Conservation (phyloP, 92 coral and sea anemone genomes). For the Phymanthus crucifer region DNA sequence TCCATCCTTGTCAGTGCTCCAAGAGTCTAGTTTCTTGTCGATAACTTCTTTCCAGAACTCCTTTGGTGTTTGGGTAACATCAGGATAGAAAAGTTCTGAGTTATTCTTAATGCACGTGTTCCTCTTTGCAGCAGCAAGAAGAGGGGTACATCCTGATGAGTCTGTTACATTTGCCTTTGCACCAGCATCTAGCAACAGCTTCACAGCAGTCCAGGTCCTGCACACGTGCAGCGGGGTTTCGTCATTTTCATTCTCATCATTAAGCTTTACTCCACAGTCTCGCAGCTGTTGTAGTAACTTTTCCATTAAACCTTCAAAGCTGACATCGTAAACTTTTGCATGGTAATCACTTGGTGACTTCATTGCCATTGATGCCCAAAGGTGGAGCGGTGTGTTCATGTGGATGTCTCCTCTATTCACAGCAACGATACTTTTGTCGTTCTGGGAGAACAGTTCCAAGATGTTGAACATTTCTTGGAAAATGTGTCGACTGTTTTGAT, state of each 20-base stretch:
- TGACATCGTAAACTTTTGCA: not conserved
- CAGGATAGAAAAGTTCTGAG: not conserved
- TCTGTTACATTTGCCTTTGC: no score
- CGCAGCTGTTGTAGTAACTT: not conserved
- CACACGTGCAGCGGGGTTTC: no score
- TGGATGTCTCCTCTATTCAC: not conserved
- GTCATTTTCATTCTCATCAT: not conserved
- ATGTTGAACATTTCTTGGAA: not conserved
- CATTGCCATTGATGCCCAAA: constrained; percentile 7
- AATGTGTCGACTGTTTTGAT: not conserved
- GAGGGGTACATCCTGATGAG: no score
- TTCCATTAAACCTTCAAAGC: not conserved
- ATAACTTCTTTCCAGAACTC: no score
- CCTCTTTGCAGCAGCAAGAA: no score
- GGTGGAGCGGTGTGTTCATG: not conserved
- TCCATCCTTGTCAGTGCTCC: no score
- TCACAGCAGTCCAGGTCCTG: no score
- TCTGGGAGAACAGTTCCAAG: not conserved
- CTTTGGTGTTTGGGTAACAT: no score
- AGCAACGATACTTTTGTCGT: no score
- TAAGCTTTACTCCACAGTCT: not conserved
- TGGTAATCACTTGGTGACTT: not conserved
- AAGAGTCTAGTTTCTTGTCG: no score
- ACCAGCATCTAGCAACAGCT: no score
- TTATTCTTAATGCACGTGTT: not conserved